Percentiles rank a stretch among this genome's conserved stretches.
phyloP scores from a whole-genome alignment of 2,113 vertebrate genomes.

The Microcebus lehilahytsara region DNA sequence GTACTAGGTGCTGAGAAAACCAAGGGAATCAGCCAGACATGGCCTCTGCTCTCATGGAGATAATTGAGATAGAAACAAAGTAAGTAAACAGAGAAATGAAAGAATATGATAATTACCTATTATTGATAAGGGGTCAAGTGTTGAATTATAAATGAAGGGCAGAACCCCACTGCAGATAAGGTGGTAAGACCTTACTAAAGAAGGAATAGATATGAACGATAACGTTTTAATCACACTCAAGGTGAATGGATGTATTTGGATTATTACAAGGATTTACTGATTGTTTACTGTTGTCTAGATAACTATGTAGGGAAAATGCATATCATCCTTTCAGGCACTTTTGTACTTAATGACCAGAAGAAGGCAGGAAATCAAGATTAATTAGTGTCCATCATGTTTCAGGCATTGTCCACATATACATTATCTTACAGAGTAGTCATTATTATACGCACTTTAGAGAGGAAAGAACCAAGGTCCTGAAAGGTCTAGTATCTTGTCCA shows the following conservation, averaged over 20 bases:
- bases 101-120: background rate
- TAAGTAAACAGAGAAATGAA: background rate
- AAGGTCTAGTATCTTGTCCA: background rate
- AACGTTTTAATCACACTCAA: background rate
- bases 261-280: background rate
- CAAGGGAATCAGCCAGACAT: background rate
- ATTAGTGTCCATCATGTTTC: background rate
- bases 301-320: background rate
- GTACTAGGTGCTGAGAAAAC: background rate
- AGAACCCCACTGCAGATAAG: background rate
- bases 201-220: background rate
- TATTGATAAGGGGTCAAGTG: background rate
- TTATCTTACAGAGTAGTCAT: background rate
- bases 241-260: background rate
- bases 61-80: background rate
- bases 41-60: background rate
- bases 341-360: background rate
- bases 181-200: background rate
- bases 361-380: background rate
- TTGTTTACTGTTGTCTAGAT: background rate
- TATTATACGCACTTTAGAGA: background rate
- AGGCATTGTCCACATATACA: background rate
- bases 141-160: background rate
- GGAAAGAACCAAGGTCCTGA: background rate
- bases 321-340: background rate